Base-by-base conservation (phyloP, 2,888 invertebrate genomes). In the Eustalomyia histrio region DNA sequence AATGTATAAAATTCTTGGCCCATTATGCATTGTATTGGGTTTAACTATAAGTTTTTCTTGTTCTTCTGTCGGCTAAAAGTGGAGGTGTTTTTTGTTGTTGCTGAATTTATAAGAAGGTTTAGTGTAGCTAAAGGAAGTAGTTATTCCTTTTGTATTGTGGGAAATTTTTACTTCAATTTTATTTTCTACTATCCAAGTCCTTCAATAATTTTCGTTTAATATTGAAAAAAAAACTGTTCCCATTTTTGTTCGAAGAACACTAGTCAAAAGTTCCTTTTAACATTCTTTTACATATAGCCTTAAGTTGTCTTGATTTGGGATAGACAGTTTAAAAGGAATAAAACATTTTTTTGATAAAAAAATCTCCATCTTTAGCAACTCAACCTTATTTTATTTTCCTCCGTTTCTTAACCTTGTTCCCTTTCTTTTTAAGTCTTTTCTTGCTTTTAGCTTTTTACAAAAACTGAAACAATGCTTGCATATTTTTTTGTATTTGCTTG, bases 231-330 rank as follows among this genome's bases (percentile, higher is more conserved):
- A 12, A n/a, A n/a, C n/a, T n/a, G 39, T 39, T 39, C 39, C 39
- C 43, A 47, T 47, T 47, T n/a, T n/a, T 47, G 14, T 47, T 47
- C 4, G 10, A 47, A 47, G n/a, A 47, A n/a, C 14, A 7, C n/a
- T 47, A 1, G 16, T 47, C n/a, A 39, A 67, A 64, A 57, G 67
- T 67, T 67, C 67, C n/a, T 58, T 76, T 80, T 69, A 69, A 60
- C 52, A 60, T 60, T 74, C 12, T 69, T 69, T n/a, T n/a, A n/a
- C n/a, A n/a, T n/a, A n/a, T n/a, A n/a, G 43, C 67, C 69, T 78
- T 78, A 76, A 74, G 50, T 67, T 71, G 81, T 81, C 81, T 81
- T 74, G 76, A 80, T 80, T 73, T 76, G 74, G 80, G 78, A 81
- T 74, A 81, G 78, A 81, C 81, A 81, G 68, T 33, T 47, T 53